Percentiles rank a stretch among this genome's conserved stretches.
Evolutionary conservation across 1,140 invertebrate species (phyloP).

Genomic region (Branchinecta lynchi): DNA sequence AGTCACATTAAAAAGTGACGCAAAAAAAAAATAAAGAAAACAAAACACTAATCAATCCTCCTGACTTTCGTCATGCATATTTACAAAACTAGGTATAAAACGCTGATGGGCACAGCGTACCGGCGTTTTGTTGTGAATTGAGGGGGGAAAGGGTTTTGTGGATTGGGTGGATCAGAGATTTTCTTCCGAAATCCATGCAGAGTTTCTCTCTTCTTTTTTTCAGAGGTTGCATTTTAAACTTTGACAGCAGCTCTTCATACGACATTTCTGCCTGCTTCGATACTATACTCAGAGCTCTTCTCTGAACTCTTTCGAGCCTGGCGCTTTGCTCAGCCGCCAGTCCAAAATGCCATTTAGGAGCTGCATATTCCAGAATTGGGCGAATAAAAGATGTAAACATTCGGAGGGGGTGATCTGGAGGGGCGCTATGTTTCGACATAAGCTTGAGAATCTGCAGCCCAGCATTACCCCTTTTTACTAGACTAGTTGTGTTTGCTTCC

Average conservation of each 20-base stretch:
- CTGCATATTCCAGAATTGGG: too few relatives aligned
- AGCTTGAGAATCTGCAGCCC: conserved; percentile 4
- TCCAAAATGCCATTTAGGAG: too few relatives aligned
- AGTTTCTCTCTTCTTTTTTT: too few relatives aligned
- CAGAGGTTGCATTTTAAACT: too few relatives aligned
- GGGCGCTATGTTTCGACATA: conserved; percentile 5
- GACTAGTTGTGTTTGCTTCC: conserved; percentile 8
- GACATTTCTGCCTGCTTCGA: too few relatives aligned
- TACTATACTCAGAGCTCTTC: too few relatives aligned
- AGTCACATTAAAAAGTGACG: conserved; percentile 5
- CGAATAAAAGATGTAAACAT: conserved; percentile 2
- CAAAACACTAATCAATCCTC: neutral
- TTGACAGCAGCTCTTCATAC: too few relatives aligned
- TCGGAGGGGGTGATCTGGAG: conserved; percentile 8
- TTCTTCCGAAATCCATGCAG: too few relatives aligned
- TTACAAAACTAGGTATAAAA: conserved; percentile 10
- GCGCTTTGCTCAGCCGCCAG: too few relatives aligned
- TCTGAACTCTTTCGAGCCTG: too few relatives aligned
- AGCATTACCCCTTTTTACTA: conserved; percentile 6
- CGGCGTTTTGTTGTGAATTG: conserved; percentile 8
- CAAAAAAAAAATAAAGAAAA: neutral
- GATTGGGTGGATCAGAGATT: too few relatives aligned
- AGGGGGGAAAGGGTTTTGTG: conserved; percentile 8
- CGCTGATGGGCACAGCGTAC: conserved; percentile 7
- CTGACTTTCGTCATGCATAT: too few relatives aligned